Evolutionary conservation across 2,888 invertebrate genomes (phyloP).

Genomic region (Odontothrips loti): DNA sequence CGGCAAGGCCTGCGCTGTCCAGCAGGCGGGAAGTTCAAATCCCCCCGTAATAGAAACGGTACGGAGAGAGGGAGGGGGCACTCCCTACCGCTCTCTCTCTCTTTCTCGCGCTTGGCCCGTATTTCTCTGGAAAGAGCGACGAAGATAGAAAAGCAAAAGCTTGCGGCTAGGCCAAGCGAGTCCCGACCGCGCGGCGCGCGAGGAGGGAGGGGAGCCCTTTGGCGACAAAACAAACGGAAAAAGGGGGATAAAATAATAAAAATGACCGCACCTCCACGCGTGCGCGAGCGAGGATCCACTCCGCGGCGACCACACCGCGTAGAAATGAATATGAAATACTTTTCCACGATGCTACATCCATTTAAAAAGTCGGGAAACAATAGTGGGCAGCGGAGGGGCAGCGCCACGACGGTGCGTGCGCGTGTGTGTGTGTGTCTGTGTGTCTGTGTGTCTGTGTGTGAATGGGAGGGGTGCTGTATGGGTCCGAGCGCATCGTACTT

Average conservation of each 20-base stretch:
- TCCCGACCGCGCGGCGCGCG: too few relatives aligned
- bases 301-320: neutral
- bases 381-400: neutral
- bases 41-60: slow-evolving; percentile 1
- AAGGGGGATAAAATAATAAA: neutral
- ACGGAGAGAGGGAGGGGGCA: neutral
- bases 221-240: neutral
- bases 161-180: neutral
- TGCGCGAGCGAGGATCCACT: neutral
- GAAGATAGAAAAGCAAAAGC: neutral
- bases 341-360: slow-evolving; percentile 17
- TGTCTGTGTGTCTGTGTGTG: neutral
- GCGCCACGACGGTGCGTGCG: neutral
- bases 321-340: slow-evolving; percentile 7
- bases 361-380: slow-evolving; percentile 16
- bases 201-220: too few relatives aligned
- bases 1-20: neutral
- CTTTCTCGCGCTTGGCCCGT: neutral
- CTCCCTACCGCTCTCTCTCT: neutral
- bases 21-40: neutral
- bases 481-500: neutral
- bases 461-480: neutral
- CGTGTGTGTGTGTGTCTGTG: neutral
- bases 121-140: neutral
- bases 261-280: neutral